Conservation (phyloP, 1,140 invertebrate species). For the Pseudomyrmex concolor region DNA sequence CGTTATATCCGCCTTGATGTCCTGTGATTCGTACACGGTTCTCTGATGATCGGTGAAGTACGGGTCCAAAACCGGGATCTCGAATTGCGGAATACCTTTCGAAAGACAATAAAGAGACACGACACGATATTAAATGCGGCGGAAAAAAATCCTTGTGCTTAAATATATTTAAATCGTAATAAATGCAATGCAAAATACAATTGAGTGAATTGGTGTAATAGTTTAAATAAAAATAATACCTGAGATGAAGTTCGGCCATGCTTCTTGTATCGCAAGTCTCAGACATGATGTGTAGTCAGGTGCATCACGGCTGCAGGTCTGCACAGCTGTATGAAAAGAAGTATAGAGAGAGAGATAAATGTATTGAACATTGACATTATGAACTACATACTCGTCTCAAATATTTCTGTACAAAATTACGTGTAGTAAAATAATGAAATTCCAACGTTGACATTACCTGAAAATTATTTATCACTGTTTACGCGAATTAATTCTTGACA, state of each 20-base stretch:
- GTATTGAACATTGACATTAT: background rate
- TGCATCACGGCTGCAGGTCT: conserved; percentile 78
- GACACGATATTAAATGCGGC: background rate
- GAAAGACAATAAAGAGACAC: background rate
- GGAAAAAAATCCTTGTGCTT: background rate
- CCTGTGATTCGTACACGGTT: conserved; percentile 84
- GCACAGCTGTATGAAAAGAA: conserved; percentile 69
- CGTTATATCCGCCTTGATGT: conserved; percentile 83
- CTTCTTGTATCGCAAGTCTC: conserved; percentile 82
- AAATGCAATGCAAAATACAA: background rate
- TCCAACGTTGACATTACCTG: background rate
- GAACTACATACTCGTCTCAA: background rate
- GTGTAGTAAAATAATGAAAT: background rate
- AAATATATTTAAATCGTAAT: conserved; percentile 2
- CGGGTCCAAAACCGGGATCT: conserved; percentile 85
- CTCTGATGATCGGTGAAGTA: conserved; percentile 81
- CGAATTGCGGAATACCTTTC: conserved; percentile 84
- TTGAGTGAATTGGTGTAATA: background rate
- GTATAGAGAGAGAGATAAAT: conserved; percentile 32
- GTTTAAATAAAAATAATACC: conserved; percentile 71
- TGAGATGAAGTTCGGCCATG: conserved; percentile 80
- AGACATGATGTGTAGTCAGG: conserved; percentile 81
- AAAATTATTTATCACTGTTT: background rate
- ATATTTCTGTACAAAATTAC: background rate
- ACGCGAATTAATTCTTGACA: no score